Base-by-base conservation (phyloP, 2,888 invertebrate species). In the Drosophila colorata region DNA sequence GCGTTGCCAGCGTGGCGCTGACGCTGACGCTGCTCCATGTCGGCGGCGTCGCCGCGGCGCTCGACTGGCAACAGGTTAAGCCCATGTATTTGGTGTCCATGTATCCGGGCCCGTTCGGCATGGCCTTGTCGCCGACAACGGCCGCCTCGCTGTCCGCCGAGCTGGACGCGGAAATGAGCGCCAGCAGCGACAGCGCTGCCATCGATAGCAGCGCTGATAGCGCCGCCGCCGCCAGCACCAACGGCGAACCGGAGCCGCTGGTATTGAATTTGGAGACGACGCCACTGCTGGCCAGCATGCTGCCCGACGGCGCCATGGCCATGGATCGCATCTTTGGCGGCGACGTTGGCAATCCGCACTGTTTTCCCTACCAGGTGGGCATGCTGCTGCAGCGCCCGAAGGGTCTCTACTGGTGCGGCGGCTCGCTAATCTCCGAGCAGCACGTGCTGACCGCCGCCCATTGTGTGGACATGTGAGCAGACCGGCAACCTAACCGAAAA, bases 271-370 rank as follows among this genome's bases (percentile, higher is more conserved):
- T 91, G 55, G 92, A 91, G 70, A 90, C 88, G 3, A 87, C 90
- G 8, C 84, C 89, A 9, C 73, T 91, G 64, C 58, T 87, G 16
- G 88, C 87, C 33, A 86, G 84, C 57, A 87, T 90, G 88, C 56
- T 90, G 53, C 85, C 90, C 5, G 89, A 83, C 13, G 86, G 88
- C 16, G 80, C 86, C 5, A 87, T 89, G 74, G 92, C 92, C 40
- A 91, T 91, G 92, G 91, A 90, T 80, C 91, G 91, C 33, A 92
- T 92, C 41, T 90, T 92, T 55, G 92, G 92, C 33, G 92, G 92
- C 31, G 82, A 81, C 64, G 90, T 91, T 28, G 92, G 91, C 7
- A 75, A 82, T 59, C 89, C 88, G 0, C 76, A 90, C 56, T 79
- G 86, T 33, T 91, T 92, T 51, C 91, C 92, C 44, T 92, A 92